phyloP scores from a whole-genome alignment of 30 jellyfish, hydroid and myxozoan genomes.

The Morbakka virulenta region DNA sequence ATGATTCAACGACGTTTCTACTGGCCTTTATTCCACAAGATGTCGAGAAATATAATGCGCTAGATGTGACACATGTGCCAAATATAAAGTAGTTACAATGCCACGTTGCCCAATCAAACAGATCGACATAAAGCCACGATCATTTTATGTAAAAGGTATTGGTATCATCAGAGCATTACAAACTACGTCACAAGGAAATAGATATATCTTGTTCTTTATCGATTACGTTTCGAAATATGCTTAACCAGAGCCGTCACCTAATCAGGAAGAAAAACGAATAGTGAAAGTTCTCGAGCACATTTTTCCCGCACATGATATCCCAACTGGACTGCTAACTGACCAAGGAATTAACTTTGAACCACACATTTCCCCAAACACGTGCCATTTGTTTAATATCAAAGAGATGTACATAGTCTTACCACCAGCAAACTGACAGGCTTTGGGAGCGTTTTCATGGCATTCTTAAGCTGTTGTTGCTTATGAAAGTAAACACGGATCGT shows the following conservation, averaged over 20 bases:
- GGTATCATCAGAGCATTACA: slow-evolving; percentile 10
- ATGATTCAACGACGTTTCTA: neutral
- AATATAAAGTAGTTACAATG: neutral
- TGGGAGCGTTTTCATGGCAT: slow-evolving; percentile 25
- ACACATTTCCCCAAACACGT: neutral
- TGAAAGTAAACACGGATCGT: neutral
- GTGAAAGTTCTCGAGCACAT: slow-evolving; percentile 9
- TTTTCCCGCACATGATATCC: slow-evolving; percentile 3
- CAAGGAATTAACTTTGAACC: slow-evolving; percentile 28
- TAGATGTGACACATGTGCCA: slow-evolving; percentile 9
- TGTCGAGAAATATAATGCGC: too few species aligned
- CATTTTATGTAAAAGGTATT: neutral
- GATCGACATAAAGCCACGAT: neutral
- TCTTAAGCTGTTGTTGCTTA: neutral
- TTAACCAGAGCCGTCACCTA: too few species aligned
- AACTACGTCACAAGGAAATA: too few species aligned
- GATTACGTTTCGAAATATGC: too few species aligned
- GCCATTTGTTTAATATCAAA: slow-evolving; percentile 4
- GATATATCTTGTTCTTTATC: too few species aligned
- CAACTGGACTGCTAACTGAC: slow-evolving; percentile 12
- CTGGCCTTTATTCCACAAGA: slow-evolving; percentile 4
- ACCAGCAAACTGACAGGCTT: slow-evolving; percentile 30
- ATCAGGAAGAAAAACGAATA: neutral
- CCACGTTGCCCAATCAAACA: slow-evolving; percentile 7
- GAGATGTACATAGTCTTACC: slow-evolving; percentile 27